Base-by-base conservation (phyloP, 2,888 invertebrate genomes). In the Noctua fimbriata region DNA sequence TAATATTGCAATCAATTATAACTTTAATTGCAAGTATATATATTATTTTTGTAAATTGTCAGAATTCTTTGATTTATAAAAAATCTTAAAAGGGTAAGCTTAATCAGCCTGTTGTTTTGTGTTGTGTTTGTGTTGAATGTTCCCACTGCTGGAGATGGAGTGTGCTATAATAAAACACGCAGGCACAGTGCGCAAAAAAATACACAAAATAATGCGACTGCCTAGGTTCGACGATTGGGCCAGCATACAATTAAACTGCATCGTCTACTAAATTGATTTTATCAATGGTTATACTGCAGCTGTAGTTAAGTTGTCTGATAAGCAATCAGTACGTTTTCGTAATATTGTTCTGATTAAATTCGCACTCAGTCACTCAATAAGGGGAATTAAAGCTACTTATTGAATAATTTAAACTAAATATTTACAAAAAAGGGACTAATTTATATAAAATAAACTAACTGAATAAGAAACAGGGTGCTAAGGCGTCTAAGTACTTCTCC, bases 1-100 rank as follows among this genome's bases (percentile, higher is more conserved):
- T 85, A 52, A 44, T 66, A 36, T 70, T 69, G 58, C 52, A 81
- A 86, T 73, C 1, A 66, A 73, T 70, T 49, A n/a, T 36, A 49
- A 36, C 16, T 66, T 66, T 47, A 47, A 63, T 85, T 69, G 41
- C n/a, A 69, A 69, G 16, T 63, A 78, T 55, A 69, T 60, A 47
- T 70, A 65, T 66, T 66, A 66, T 65, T 71, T 79, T 16, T 32
- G 1, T 10, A 32, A 44, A 18, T 36, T 18, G 47, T 41, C 49
- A 18, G 10, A n/a, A 36, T 47, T 44, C 0, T 28, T 77, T 21
- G 10, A 76, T 47, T 41, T 1, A 63, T n/a, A 76, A 52, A 1
- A 70, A 60, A 16, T 6, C 49, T 47, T 49, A 9, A 55, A 60
- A 60, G 16, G 60, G 28, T 28, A 58, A 21, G 21, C 52, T 12